phyloP scores from a whole-genome alignment of 53 echinoderm and acorn worm genomes.

The Astropecten irregularis region DNA sequence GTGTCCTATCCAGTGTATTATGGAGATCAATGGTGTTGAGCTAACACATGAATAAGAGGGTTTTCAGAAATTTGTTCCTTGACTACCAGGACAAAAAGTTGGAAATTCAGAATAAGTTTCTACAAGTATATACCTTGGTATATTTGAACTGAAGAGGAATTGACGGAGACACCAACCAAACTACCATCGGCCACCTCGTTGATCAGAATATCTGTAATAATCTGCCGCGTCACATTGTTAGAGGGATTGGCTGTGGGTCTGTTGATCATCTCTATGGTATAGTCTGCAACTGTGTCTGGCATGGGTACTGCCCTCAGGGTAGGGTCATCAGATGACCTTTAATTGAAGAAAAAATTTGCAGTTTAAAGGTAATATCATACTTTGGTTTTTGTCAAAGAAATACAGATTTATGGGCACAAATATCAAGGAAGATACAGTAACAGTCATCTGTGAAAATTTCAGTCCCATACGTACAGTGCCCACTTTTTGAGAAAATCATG shows the following conservation, averaged over 20 bases:
- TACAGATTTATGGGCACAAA: too few species aligned
- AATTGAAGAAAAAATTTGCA: too few species aligned
- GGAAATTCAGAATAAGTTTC: background rate
- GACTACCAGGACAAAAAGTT: background rate
- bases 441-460: too few species aligned
- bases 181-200: background rate
- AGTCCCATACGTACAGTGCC: too few species aligned
- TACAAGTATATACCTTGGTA: background rate
- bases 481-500: too few species aligned
- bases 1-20: too few species aligned
- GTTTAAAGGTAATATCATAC: too few species aligned
- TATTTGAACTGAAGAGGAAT: background rate
- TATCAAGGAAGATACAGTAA: too few species aligned
- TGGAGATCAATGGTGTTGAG: too few species aligned
- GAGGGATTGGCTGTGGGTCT: background rate
- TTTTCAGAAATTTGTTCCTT: too few species aligned
- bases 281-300: background rate
- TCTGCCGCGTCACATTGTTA: background rate
- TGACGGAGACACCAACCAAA: background rate
- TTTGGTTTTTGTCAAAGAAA: too few species aligned
- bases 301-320: background rate
- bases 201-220: background rate
- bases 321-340: background rate
- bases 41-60: too few species aligned
- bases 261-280: background rate